Evolutionary conservation across 2,113 vertebrate genomes (phyloP), one percentile per base, ranked within the genome.

Genomic region (Vicugna pacos): DNA sequence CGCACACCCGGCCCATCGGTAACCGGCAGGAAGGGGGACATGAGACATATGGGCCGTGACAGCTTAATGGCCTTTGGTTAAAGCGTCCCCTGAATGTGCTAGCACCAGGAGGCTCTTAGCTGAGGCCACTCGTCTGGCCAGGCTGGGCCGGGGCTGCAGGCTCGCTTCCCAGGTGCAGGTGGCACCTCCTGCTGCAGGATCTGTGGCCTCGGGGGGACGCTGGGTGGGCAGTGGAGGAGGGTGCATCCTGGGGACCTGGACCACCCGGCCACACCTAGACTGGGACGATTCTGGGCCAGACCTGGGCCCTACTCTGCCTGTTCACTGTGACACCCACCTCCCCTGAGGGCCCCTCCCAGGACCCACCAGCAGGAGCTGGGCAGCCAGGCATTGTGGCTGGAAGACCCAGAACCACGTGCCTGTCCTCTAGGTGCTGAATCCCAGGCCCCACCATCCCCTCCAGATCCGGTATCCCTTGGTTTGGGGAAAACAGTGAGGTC

Each of bases 1-100:
- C 15, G 4, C 42, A 32, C 81, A 4, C 67, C 42, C 2, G 28
- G 35, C 35, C 65, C 46, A 3, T 67, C 3, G 30, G 69, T 46
- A 13, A 52, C 1, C 0, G 13, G 77, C 94, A 48, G 88, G 88
- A 80, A 42, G 58, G 12, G 60, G 30, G 22, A 35, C 8, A 0
- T 6, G 75, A 86, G 84, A 58, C n/a, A 0, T 5, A 17, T 64
- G 75, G 50, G n/a, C 62, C 4, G 0, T 65, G 96, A 72, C 85
- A 77, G 93, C 72, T 91, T 92, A 95, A 87, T 76, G 88, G 94
- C 76, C 81, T 81, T 30, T 22, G 81, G 77, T 9, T 82, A 56
- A 20, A 81, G 75, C 28, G 3, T 32, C 84, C 42, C 56, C 75
- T 46, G 91, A 56, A 38, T 0, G 17, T 13, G 72, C 54, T 12